Evolutionary conservation across 2,888 invertebrate genomes (phyloP).

Genomic region (Dyspetes luteomarginatus): DNA sequence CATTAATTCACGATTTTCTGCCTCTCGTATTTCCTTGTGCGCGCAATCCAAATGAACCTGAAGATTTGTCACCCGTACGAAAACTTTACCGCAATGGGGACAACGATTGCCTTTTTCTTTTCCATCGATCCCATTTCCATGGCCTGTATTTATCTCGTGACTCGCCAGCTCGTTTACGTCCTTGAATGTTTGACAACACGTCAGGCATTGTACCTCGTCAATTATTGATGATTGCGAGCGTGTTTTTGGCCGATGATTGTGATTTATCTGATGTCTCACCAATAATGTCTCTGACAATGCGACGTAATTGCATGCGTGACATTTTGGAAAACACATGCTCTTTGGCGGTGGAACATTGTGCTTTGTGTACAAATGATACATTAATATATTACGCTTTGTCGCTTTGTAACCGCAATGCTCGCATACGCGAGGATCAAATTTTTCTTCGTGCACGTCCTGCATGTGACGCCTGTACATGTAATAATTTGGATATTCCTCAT

Average conservation of each 20-base stretch:
- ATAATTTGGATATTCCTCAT: conserved; percentile 88
- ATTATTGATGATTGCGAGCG: conserved; percentile 66
- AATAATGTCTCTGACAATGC: conserved; percentile 90
- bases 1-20: conserved; percentile 50
- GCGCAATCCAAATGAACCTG: conserved; percentile 83
- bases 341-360: conserved; percentile 90
- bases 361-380: conserved; percentile 92
- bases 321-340: conserved; percentile 90
- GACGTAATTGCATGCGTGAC: conserved; percentile 90
- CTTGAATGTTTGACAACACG: conserved; percentile 76
- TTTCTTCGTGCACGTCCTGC: conserved; percentile 91
- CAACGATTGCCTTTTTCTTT: conserved; percentile 84
- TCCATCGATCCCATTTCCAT: conserved; percentile 70
- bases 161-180: conserved; percentile 75
- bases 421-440: conserved; percentile 90
- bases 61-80: conserved; percentile 88
- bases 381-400: conserved; percentile 88
- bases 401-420: conserved; percentile 94
- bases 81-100: conserved; percentile 90
- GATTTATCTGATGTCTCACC: conserved; percentile 88
- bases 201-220: conserved; percentile 75
- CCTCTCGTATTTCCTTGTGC: conserved; percentile 74
- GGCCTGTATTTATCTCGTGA: conserved; percentile 79
- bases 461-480: conserved; percentile 92
- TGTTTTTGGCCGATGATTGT: conserved; percentile 82